Conservation (phyloP, 2,888 invertebrate species). For the Argyresthia goedartella region DNA sequence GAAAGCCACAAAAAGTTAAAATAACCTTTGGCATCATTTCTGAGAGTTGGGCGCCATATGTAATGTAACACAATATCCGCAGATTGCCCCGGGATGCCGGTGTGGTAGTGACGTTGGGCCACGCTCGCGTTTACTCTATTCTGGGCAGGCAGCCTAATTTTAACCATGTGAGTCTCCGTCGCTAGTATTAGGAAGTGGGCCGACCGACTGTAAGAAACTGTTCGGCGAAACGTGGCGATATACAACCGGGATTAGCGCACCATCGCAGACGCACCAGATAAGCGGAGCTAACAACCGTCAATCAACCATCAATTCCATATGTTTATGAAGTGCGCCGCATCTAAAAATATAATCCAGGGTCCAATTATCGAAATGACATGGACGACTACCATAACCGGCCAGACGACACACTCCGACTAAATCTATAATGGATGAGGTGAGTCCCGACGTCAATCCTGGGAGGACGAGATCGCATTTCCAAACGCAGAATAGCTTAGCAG, state of each 20-base stretch:
- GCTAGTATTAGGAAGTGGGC: constrained; percentile 68
- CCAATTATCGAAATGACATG: constrained; percentile 69
- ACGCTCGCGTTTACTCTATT: constrained; percentile 61
- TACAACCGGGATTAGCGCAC: background rate
- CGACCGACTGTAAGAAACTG: constrained; percentile 24
- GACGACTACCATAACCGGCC: constrained; percentile 36
- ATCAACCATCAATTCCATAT: constrained; percentile 55
- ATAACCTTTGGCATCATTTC: background rate
- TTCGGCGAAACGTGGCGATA: constrained; percentile 35
- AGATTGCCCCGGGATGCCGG: constrained; percentile 19
- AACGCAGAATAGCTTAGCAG: constrained; percentile 44
- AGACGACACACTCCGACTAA: constrained; percentile 48
- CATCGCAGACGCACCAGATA: background rate
- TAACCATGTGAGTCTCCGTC: constrained; percentile 63
- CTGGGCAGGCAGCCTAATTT: constrained; percentile 60
- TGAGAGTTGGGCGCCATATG: background rate
- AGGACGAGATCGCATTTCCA: constrained; percentile 48
- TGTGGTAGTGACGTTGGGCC: constrained; percentile 26
- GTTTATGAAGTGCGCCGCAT: constrained; percentile 43
- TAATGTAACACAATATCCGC: constrained; percentile 59
- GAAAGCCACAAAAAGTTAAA: background rate
- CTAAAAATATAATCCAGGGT: constrained; percentile 30
- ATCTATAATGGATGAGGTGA: constrained; percentile 69
- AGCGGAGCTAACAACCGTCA: constrained; percentile 40
- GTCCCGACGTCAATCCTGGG: constrained; percentile 47